Evolutionary conservation across 2,113 vertebrate genomes (phyloP).

Genomic region (Perca fluviatilis): DNA sequence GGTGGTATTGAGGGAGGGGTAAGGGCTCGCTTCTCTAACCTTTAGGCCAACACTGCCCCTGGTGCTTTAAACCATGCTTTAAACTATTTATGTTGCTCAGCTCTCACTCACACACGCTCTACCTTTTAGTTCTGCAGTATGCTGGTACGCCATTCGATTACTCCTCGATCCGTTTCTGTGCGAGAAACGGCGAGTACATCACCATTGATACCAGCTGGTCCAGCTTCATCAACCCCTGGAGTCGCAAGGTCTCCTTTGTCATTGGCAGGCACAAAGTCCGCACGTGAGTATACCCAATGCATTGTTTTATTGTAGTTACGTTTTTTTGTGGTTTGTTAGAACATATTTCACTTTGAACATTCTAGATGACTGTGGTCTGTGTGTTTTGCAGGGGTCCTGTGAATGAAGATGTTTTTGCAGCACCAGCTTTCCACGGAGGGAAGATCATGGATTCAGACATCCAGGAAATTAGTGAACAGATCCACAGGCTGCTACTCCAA

Average conservation of each 20-base stretch:
- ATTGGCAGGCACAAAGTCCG: constrained; percentile 97
- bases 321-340: not conserved
- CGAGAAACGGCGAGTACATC: constrained; percentile 94
- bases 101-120: not conserved
- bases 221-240: constrained; percentile 98
- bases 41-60: no score
- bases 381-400: constrained; percentile 90
- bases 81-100: not conserved
- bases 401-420: constrained; percentile 96
- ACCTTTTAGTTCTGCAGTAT: constrained; percentile 88
- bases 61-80: no score
- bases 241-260: constrained; percentile 95
- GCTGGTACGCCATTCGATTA: constrained; percentile 96
- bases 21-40: no score
- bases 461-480: constrained; percentile 95
- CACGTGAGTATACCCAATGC: constrained; percentile 87
- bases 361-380: not conserved
- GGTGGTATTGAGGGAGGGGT: no score
- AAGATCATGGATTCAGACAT: constrained; percentile 88
- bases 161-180: constrained; percentile 93
- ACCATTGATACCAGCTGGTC: constrained; percentile 98
- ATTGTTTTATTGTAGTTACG: not conserved
- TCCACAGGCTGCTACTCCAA: constrained; percentile 92
- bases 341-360: not conserved
- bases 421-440: constrained; percentile 80